A percentile compares a stretch with the other conserved stretches of the same genome.
phyloP scores from a whole-genome alignment of 2,888 invertebrate species.

The Napeogenes inachia region DNA sequence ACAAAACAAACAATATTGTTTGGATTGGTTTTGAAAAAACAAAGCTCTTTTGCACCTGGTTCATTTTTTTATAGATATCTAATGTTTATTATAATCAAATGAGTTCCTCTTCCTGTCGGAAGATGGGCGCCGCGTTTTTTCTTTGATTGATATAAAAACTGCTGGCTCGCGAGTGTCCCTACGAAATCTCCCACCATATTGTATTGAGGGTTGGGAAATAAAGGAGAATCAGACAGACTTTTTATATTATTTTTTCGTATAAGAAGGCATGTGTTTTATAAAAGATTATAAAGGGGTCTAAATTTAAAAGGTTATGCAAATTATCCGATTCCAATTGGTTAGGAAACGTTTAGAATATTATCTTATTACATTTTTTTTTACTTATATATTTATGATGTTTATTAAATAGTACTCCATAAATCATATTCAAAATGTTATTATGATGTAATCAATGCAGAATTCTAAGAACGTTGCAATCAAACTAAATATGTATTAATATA shows the following conservation, averaged over 20 bases:
- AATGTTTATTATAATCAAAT: conserved; percentile 75
- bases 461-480: too few species aligned
- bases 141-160: conserved; percentile 41
- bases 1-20: conserved; percentile 59
- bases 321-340: conserved; percentile 23
- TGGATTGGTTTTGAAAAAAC: conserved; percentile 50
- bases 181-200: conserved; percentile 20
- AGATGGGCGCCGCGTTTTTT: conserved; percentile 67
- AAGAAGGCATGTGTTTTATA: conserved; percentile 63
- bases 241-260: conserved; percentile 26
- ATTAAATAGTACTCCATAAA: too few species aligned
- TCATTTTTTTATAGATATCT: conserved; percentile 53
- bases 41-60: conserved; percentile 65
- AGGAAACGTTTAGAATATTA: neutral
- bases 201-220: conserved; percentile 19
- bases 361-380: too few species aligned
- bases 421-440: too few species aligned
- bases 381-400: too few species aligned
- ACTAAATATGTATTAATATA: too few species aligned
- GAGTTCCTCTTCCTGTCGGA: conserved; percentile 75
- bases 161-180: conserved; percentile 23
- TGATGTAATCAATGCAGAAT: too few species aligned
- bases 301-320: conserved; percentile 61
- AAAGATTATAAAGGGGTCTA: conserved; percentile 47
- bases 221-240: conserved; percentile 30